Conservation (phyloP, 2,888 invertebrate species). For the Drosophila anomelani region DNA sequence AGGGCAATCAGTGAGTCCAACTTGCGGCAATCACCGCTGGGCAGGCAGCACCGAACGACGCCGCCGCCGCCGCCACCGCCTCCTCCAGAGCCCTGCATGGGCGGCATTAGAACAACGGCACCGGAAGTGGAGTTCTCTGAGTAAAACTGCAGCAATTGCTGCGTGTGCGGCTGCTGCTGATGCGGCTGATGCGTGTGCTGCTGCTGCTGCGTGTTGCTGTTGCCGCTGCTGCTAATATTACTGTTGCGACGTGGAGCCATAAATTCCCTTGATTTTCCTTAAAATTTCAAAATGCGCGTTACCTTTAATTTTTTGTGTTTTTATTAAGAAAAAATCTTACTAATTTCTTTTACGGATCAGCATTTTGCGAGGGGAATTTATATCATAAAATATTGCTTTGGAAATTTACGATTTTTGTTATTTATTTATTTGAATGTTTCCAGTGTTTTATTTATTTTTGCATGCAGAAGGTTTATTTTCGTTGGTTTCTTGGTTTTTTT, state of each 20-base stretch:
- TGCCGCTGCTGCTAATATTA: constrained; percentile 46
- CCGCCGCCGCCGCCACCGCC: constrained; percentile 63
- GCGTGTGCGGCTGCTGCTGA: constrained; percentile 30
- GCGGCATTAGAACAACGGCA: constrained; percentile 73
- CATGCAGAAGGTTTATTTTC: constrained; percentile 10
- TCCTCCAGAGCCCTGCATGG: constrained; percentile 61
- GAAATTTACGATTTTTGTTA: constrained; percentile 20
- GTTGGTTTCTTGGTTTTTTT: too few species aligned
- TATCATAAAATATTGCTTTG: constrained; percentile 24
- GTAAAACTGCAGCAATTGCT: constrained; percentile 35
- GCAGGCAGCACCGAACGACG: constrained; percentile 91
- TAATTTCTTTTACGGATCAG: constrained; percentile 16
- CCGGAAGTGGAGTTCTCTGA: constrained; percentile 22
- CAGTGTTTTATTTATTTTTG: constrained; percentile 24
- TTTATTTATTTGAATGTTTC: constrained; percentile 23
- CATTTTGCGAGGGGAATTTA: constrained; percentile 27
- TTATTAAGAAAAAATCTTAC: background rate
- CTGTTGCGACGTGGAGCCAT: constrained; percentile 87
- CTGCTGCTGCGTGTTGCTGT: constrained; percentile 37
- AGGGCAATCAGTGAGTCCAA: constrained; percentile 86
- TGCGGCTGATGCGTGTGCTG: constrained; percentile 45
- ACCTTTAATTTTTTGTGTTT: background rate
- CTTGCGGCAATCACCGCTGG: constrained; percentile 92
- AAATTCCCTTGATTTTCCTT: constrained; percentile 71
- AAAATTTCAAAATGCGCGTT: background rate